Evolutionary conservation across 2,888 invertebrate species (phyloP), one percentile per base, ranked within the genome.

Genomic region (Drosophila mimetica): DNA sequence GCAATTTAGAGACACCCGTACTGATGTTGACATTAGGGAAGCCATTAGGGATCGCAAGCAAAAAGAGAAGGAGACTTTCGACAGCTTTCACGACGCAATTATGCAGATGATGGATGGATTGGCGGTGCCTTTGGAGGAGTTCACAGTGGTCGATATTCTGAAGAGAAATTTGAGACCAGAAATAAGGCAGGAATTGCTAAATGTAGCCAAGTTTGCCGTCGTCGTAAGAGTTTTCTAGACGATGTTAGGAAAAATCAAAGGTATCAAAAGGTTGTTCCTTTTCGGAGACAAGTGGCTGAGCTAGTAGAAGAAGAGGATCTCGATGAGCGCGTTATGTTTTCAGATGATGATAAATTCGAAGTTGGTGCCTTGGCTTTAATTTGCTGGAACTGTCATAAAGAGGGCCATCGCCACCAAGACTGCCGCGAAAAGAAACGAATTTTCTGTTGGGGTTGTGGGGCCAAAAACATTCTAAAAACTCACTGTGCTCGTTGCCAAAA

Each of bases 141-240:
- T 3, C 4, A 37, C 37, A 13, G 18, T 47, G 0, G 32, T 42
- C 0, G 42, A 51, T 9, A 51, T 34, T 0, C 14, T 51, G 1
- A 20, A 9, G n/a, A 11, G 14, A 22, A 52, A 60, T 14, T 46
- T 53, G 13, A 18, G n/a, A 9, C 46, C 37, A 9, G 44, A 46
- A 28, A 44, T 53, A 1, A 32, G 51, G 9, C 50, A 51, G 1
- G 52, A 59, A 20, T 7, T 53, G n/a, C 0, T 30, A 46, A 1
- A n/a, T n/a, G n/a, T n/a, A 18, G 44, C 1, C 46, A 54, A 30
- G 22, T 60, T n/a, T 46, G 54, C 6, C 30, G 44, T 4, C 16
- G 30, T 0, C 18, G 53, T 4, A 37, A 60, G 5, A 16, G 37
- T 13, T 44, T 60, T 3, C 7, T 53, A 2, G 59, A 60, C 0